Conservation (phyloP, 1,140 invertebrate genomes). For the Nautilus pompilius region DNA sequence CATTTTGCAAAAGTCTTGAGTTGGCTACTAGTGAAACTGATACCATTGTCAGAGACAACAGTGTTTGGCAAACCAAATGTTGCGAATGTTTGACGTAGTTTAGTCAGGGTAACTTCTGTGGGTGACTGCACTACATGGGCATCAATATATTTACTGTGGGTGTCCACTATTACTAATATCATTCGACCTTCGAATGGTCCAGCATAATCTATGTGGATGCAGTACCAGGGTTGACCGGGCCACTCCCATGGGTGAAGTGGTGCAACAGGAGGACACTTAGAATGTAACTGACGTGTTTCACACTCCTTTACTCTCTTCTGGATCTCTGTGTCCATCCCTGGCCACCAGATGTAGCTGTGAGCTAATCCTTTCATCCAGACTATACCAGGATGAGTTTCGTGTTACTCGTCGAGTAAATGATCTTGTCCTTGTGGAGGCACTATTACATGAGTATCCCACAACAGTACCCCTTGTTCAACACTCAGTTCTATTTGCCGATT, state of each 20-base stretch:
- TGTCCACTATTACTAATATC: slow-evolving; percentile 56
- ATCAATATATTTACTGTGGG: slow-evolving; percentile 57
- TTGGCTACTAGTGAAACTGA: slow-evolving; percentile 50
- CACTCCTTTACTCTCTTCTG: slow-evolving; percentile 36
- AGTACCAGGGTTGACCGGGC: slow-evolving; percentile 41
- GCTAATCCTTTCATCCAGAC: slow-evolving; percentile 59
- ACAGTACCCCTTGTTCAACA: slow-evolving; percentile 2
- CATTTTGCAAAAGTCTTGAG: slow-evolving; percentile 32
- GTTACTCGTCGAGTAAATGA: slow-evolving; percentile 49
- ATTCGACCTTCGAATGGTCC: slow-evolving; percentile 47
- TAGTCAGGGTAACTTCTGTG: slow-evolving; percentile 20
- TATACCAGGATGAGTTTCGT: slow-evolving; percentile 57
- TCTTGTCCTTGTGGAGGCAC: slow-evolving; percentile 51
- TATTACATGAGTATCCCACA: slow-evolving; percentile 15
- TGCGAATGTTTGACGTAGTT: slow-evolving; percentile 42
- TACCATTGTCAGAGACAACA: slow-evolving; percentile 55
- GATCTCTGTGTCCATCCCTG: slow-evolving; percentile 54
- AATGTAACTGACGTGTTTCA: slow-evolving; percentile 40
- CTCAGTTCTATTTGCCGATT: background rate
- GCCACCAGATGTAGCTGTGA: slow-evolving; percentile 57
- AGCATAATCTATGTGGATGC: slow-evolving; percentile 53
- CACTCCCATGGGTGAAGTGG: slow-evolving; percentile 41
- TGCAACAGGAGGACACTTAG: slow-evolving; percentile 19
- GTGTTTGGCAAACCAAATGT: slow-evolving; percentile 49
- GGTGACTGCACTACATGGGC: slow-evolving; percentile 35